phyloP scores from a whole-genome alignment of 64 coral and sea anemone genomes.

The Pocillopora damicornis region DNA sequence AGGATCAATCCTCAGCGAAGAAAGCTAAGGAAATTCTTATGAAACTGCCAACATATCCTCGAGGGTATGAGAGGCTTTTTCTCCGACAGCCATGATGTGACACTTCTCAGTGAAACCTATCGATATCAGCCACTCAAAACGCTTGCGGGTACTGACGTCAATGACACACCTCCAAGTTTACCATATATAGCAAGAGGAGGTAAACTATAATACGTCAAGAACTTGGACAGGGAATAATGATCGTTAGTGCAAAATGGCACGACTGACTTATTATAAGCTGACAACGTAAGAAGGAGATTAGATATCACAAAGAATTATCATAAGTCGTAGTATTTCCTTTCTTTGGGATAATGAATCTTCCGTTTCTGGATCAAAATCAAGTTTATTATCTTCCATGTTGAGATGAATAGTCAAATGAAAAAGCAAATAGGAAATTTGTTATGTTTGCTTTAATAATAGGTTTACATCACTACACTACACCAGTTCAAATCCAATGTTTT shows the following conservation, averaged over 20 bases:
- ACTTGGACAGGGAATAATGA: neutral
- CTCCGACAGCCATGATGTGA: constrained; percentile 49
- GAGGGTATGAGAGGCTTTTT: neutral
- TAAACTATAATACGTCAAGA: neutral
- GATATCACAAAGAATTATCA: neutral
- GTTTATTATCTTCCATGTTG: no score
- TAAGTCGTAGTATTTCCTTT: neutral
- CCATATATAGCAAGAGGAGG: constrained; percentile 65
- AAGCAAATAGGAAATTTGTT: neutral
- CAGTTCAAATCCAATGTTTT: no score
- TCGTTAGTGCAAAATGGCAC: neutral
- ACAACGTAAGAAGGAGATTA: neutral
- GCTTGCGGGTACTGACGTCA: constrained; percentile 46
- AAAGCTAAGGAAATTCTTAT: constrained; percentile 26
- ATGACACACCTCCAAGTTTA: constrained; percentile 77
- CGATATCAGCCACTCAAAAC: constrained; percentile 63
- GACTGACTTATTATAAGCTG: neutral
- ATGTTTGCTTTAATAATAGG: neutral
- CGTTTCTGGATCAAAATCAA: neutral
- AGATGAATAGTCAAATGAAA: constrained; percentile 4
- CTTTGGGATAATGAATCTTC: neutral
- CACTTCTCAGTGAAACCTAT: constrained; percentile 26
- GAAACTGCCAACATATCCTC: constrained; percentile 20
- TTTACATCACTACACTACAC: neutral
- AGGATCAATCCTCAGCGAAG: constrained; percentile 29